phyloP scores from a whole-genome alignment of 2,113 vertebrate genomes.

The Indicator indicator region DNA sequence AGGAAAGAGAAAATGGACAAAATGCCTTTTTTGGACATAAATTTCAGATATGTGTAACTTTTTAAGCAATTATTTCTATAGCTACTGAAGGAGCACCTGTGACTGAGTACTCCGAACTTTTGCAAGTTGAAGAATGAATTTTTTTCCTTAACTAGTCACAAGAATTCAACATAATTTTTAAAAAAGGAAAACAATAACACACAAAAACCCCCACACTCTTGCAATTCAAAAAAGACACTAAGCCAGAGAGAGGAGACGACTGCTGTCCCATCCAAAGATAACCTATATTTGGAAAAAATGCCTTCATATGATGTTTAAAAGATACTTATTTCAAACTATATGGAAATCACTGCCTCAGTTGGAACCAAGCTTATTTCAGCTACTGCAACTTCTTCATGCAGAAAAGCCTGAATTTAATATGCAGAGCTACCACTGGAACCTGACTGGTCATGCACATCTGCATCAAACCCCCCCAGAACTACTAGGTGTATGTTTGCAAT shows the following conservation, averaged over 20 bases:
- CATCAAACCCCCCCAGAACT: not conserved
- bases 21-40: not conserved
- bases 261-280: not conserved
- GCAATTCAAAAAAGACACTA: not conserved
- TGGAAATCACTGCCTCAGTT: not conserved
- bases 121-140: not conserved
- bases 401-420: not conserved
- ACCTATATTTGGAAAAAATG: not conserved
- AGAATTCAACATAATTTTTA: not conserved
- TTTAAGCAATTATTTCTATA: not conserved
- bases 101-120: not conserved
- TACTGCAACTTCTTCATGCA: not conserved
- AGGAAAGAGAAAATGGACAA: not conserved
- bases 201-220: not conserved
- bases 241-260: not conserved
- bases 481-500: rapidly evolving
- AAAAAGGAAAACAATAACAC: not conserved
- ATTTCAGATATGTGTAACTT: not conserved
- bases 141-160: not conserved
- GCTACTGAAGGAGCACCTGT: not conserved
- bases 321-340: not conserved
- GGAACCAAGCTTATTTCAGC: not conserved
- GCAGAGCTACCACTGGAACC: not conserved
- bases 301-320: not conserved
- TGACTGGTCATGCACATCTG: not conserved